Conservation (phyloP, 53 echinoderm and acorn worm genomes). For the Patiria pectinifera region DNA sequence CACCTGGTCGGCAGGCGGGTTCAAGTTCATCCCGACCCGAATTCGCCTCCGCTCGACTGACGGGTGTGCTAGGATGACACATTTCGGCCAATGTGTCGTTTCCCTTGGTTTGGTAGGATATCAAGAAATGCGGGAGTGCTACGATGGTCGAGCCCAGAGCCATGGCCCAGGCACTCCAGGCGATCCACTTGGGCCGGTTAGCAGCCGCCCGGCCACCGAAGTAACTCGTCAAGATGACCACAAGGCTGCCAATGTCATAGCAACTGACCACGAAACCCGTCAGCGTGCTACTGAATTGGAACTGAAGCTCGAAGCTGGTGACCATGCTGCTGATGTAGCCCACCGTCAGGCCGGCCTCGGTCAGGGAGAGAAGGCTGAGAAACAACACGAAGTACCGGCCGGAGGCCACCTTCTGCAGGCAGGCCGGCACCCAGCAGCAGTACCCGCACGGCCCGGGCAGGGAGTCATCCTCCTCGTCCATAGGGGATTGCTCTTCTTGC, state of each 20-base stretch:
- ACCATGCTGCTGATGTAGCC: constrained; percentile 67
- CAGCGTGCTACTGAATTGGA: constrained; percentile 54
- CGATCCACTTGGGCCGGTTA: too few relatives aligned
- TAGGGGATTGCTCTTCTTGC: background rate
- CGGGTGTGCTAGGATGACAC: background rate
- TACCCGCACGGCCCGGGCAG: constrained; percentile 22
- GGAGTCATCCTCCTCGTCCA: background rate
- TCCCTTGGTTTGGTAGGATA: background rate
- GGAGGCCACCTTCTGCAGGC: constrained; percentile 52
- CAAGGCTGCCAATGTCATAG: too few relatives aligned
- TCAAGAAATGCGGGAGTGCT: constrained; percentile 60
- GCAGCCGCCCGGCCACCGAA: too few relatives aligned
- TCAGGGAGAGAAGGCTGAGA: constrained; percentile 45
- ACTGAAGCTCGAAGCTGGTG: constrained; percentile 61
- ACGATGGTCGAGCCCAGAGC: constrained; percentile 49
- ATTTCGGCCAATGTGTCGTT: background rate
- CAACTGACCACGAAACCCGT: background rate
- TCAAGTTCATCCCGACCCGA: background rate
- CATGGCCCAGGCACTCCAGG: constrained; percentile 62
- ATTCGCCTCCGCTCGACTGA: background rate
- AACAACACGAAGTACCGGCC: constrained; percentile 62
- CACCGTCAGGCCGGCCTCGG: constrained; percentile 43
- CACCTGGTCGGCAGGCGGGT: background rate
- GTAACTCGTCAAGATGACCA: background rate
- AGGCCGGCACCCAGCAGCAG: constrained; percentile 45